A percentile compares a stretch with the other conserved stretches of the same genome.
These are phyloP conservation scores for Phenganax stokvisi DNA, from an alignment of 92 coral and sea anemone species.

Conservation along the genomic window DNA sequence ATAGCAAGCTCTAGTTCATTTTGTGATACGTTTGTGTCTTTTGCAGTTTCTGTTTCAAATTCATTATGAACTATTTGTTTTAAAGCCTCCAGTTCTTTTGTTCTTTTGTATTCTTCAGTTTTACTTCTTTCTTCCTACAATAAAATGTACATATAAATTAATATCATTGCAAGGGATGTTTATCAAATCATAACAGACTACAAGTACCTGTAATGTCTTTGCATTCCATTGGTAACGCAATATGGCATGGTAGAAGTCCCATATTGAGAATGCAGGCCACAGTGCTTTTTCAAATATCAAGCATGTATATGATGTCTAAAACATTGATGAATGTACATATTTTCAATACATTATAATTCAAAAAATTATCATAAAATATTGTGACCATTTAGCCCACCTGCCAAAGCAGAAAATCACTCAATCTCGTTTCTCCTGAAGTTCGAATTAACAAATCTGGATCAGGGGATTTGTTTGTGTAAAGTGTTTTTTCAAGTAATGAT, in stretches of 20 bases:
- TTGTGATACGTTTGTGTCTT: conserved; percentile 2
- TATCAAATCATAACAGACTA: not conserved
- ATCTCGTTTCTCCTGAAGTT: conserved; percentile 91
- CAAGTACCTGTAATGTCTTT: conserved; percentile 55
- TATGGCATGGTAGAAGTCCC: conserved; percentile 90
- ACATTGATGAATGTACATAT: conserved; percentile 8
- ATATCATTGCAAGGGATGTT: not conserved
- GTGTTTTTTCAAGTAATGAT: conserved; percentile 68
- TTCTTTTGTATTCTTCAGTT: conserved; percentile 38
- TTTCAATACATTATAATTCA: not conserved
- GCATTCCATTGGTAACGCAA: conserved; percentile 92
- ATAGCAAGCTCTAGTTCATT: conserved; percentile 50
- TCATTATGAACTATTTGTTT: conserved; percentile 66
- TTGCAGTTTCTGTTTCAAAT: conserved; percentile 16
- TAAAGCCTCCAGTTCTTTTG: conserved; percentile 69
- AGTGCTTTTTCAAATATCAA: conserved; percentile 77
- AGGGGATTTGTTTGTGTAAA: conserved; percentile 77
- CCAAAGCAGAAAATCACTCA: conserved; percentile 94
- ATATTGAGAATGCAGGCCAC: conserved; percentile 97
- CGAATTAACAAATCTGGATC: conserved; percentile 82
- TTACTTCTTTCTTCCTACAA: conserved; percentile 57
- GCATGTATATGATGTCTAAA: conserved; percentile 78
- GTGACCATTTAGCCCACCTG: conserved; percentile 53
- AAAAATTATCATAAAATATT: not conserved
- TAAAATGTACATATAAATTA: not conserved